These are phyloP conservation scores for Malacosoma neustria DNA, from an alignment of 2,888 invertebrate species.

Conservation along the genomic window DNA sequence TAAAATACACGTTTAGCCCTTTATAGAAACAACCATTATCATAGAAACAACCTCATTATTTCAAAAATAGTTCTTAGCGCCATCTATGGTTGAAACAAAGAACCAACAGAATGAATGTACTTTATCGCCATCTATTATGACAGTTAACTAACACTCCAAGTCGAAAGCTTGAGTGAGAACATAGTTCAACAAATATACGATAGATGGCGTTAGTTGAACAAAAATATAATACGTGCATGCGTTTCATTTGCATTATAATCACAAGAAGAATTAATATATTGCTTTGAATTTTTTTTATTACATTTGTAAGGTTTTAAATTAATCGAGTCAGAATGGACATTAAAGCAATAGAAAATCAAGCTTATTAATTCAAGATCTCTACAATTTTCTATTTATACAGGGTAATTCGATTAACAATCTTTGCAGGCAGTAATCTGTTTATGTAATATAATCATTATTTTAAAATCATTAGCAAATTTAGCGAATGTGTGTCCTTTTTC, in stretches of 20 bases:
- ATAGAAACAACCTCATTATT: too few relatives aligned
- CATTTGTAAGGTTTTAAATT: too few relatives aligned
- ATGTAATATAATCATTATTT: not conserved
- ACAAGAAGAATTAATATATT: too few relatives aligned
- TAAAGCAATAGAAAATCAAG: too few relatives aligned
- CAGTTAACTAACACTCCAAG: conserved; percentile 10
- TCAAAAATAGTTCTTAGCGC: not conserved
- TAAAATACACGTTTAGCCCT: too few relatives aligned
- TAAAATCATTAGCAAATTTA: not conserved
- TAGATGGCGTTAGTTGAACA: conserved; percentile 42
- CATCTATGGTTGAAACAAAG: not conserved
- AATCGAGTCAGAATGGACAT: too few relatives aligned
- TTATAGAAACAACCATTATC: too few relatives aligned
- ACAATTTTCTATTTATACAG: too few relatives aligned
- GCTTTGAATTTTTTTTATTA: too few relatives aligned
- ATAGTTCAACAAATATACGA: conserved; percentile 5
- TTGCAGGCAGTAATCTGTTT: too few relatives aligned
- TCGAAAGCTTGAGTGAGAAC: not conserved
- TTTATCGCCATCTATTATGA: conserved; percentile 29
- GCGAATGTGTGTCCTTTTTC: not conserved
- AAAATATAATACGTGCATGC: conserved; percentile 18
- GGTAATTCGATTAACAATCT: too few relatives aligned
- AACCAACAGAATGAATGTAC: not conserved
- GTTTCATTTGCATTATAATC: not conserved
- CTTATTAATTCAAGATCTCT: too few relatives aligned